Base-by-base conservation (phyloP, 2,797 vertebrate genomes). In the Parauchenoglanis punctatus region DNA sequence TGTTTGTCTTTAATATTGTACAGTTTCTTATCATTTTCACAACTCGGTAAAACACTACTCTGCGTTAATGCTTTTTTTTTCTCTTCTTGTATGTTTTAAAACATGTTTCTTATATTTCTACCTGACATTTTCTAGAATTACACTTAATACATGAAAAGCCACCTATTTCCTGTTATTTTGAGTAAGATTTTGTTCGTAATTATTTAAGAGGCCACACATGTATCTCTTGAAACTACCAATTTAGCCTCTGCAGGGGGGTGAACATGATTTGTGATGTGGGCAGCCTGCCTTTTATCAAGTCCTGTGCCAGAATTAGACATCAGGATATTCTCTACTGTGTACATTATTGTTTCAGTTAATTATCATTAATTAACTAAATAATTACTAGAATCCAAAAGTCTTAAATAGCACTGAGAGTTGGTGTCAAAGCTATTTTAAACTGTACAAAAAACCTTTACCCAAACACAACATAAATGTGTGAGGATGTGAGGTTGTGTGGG, bases 221-320 rank as follows among this genome's bases (percentile, higher is more conserved):
- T 44, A 61, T 59, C 59, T 81, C 13, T 2, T 81, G 59, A 46
- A 61, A 81, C 78, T 81, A n/a, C n/a, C 23, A 63, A 28, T 81
- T 81, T 61, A n/a, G 23, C 35, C 23, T 46, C 23, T 81, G 40
- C 18, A 13, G 20, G 31, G 77, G 54, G 28, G 4, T 44, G 56
- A 61, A 54, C 18, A 80, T 59, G 58, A 80, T 59, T 35, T 80
- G 54, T 58, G 18, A 58, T 15, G 18, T 80, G 54, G 54, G 18
- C 77, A 35, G 54, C 18, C 31, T 80, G 31, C 18, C 23, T 61
- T 81, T 81, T 61, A 81, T 58, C 20, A 80, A 80, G 3, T 58
- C 54, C 20, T 59, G 18, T 81, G 56, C 31, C 56, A 59, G 78
- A 81, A 61, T 59, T 81, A 61, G 20, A 81, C 78, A 61, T 44